Base-by-base conservation (phyloP, 2,888 invertebrate species). In the Augiades crinisus region DNA sequence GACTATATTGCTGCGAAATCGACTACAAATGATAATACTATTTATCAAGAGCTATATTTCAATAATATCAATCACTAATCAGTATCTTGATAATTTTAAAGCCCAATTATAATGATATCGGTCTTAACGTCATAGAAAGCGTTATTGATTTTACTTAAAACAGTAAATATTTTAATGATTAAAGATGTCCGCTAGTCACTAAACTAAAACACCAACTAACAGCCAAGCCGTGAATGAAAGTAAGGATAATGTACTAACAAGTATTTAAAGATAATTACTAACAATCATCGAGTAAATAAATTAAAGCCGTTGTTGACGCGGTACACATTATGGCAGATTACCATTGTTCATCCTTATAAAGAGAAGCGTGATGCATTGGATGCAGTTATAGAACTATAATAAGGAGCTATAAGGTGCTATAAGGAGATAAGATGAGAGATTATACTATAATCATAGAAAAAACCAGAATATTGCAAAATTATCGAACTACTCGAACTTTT, bases 1-100 rank as follows among this genome's bases (percentile, higher is more conserved):
- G 59, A 67, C 70, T 74, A 72, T 71, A 62, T 62, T 64, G 74
- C 64, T 68, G 72, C 70, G 65, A 73, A 78, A 71, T 67, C 66
- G 68, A 76, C 71, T 64, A 67, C 64, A 63, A 68, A 63, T 58
- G 63, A 68, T 68, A 67, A 67, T 62, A 61, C 56, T 62, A 59
- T 56, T 6, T 61, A 59, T 61, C 58, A 63, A 66, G 64, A 61
- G 55, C 61, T 63, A 61, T 63, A 61, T 74, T 70, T 69, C 65
- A 72, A 75, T 80, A 76, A 74, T 50, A 50, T 34, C 40, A 27
- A 19, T 19, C 41, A 12, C 41, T 43, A 68, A 67, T 64, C 54
- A 53, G 66, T 74, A 70, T 70, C 69, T 56, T 78, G 81, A 81
- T 81, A 80, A 61, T 21, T 21, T 49, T 30, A 33, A 46, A 46